A percentile compares a stretch with the other conserved stretches of the same genome.
Evolutionary conservation across 2,113 vertebrate genomes (phyloP).

Genomic region (Elephas maximus): DNA sequence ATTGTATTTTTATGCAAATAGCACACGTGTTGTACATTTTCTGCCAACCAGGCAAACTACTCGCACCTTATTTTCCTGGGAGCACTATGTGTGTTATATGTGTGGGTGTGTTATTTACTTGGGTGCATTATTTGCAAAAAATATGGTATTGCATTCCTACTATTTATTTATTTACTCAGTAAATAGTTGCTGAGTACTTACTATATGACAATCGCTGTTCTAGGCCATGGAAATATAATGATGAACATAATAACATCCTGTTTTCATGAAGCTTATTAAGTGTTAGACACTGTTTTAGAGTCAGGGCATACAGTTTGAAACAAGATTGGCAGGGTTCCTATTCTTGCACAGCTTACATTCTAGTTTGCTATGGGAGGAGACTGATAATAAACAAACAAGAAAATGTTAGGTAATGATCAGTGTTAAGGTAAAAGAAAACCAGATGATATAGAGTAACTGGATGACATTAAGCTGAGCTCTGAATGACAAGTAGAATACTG

Average conservation of each 20-base stretch:
- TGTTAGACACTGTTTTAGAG: neutral
- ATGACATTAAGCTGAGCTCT: neutral
- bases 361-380: neutral
- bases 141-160: no score
- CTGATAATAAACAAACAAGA: neutral
- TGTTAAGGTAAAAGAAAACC: constrained; percentile 20
- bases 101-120: no score
- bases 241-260: neutral
- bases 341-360: neutral
- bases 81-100: no score
- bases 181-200: no score
- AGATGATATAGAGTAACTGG: neutral
- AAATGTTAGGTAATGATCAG: neutral
- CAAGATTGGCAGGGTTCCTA: neutral
- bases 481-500: neutral
- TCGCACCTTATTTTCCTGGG: no score
- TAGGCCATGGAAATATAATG: no score
- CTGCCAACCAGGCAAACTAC: no score
- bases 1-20: neutral
- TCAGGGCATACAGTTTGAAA: neutral
- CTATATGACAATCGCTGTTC: no score
- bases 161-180: no score
- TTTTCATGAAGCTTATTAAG: neutral
- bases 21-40: no score
- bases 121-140: no score